phyloP scores from a whole-genome alignment of 30 jellyfish, hydroid and myxozoan species.

The Mastigias papua region DNA sequence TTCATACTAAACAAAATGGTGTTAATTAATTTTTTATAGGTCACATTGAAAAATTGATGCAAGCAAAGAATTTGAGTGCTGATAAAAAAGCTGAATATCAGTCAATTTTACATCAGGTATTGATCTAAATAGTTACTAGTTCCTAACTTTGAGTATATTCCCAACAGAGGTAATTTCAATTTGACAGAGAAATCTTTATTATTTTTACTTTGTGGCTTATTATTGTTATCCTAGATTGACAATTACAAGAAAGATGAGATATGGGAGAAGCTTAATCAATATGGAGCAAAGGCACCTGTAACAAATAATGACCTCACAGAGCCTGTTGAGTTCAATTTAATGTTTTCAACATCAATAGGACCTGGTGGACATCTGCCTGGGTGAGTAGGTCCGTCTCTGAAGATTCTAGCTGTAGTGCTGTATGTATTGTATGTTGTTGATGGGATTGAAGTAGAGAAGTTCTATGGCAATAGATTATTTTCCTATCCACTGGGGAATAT shows the following conservation, averaged over 20 bases:
- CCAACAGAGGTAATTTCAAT: no score
- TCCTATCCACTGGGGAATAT: no score
- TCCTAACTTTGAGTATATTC: no score
- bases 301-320: slow-evolving; percentile 93
- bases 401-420: not conserved
- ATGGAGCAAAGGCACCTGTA: slow-evolving; percentile 95
- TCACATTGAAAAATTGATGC: slow-evolving; percentile 94
- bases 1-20: not conserved
- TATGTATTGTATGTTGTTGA: not conserved
- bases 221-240: slow-evolving; percentile 70
- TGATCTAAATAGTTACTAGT: not conserved
- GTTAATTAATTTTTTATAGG: slow-evolving; percentile 44
- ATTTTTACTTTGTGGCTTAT: no score
- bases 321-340: slow-evolving; percentile 96
- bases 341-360: slow-evolving; percentile 99
- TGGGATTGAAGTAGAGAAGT: not conserved
- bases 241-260: slow-evolving; percentile 87
- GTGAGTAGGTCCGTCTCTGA: slow-evolving; percentile 6
- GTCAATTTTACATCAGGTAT: slow-evolving; percentile 78
- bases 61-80: slow-evolving; percentile 67
- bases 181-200: no score
- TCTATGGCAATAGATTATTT: not conserved
- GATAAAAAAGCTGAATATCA: slow-evolving; percentile 89
- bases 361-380: slow-evolving; percentile 98
- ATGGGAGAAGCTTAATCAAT: slow-evolving; percentile 86